Base-by-base conservation (phyloP, 2,888 invertebrate species). In the Plebejus argus region DNA sequence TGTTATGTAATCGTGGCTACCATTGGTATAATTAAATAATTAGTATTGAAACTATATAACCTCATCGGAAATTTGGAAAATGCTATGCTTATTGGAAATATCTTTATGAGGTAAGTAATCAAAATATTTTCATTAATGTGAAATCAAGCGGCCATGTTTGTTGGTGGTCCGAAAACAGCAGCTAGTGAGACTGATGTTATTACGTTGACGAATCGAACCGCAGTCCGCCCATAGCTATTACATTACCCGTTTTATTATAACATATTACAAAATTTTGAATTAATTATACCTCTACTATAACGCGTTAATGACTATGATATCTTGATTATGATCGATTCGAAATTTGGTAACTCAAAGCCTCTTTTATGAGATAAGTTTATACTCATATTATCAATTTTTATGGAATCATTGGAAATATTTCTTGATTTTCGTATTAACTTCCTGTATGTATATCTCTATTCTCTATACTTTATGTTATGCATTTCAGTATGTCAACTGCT, bases 161-260 rank as follows among this genome's bases (percentile, higher is more conserved):
- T 85, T 83, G 89, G 88, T 90, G 89, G 89, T 89, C 89, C 82
- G 79, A 84, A 84, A 82, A 84, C 83, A 74, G 76, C 78, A 83
- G 81, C 71, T 20, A 71, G 81, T 82, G 81, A 85, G 86, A 86
- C 86, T 86, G 82, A 82, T 85, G 84, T 91, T 89, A 92, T 89
- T 86, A 86, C 90, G 86, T 87, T 89, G 90, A 91, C 91, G 91
- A 92, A 92, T 92, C 86, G 85, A 82, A 85, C 83, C 66, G 66
- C 84, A 86, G 83, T 84, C 87, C 85, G 86, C 87, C 86, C 85
- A 85, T 86, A 82, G 85, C 86, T 84, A 89, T 90, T 88, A 90
- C 87, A 86, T 86, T 89, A 91, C 91, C 91, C 88, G 87, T 86
- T 91, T 91, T 90, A 91, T 89, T 88, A 88, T 88, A 85, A 85